Base-by-base conservation (phyloP, 2,113 vertebrate species). In the Oryzias woworae region DNA sequence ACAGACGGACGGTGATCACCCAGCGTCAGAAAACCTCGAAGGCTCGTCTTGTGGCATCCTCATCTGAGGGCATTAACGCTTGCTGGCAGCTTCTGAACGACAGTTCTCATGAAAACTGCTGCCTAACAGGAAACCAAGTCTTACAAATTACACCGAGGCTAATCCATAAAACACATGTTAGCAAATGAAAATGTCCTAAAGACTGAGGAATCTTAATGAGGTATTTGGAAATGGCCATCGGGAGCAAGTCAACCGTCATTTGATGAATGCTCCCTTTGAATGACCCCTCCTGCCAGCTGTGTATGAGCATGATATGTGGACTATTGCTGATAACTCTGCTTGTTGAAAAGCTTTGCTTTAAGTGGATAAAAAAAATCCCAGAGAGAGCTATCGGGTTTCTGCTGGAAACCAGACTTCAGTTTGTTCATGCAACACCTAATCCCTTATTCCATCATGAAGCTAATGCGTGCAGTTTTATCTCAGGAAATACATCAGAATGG, bases 161-260 rank as follows among this genome's bases (percentile, higher is more conserved):
- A 65, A 90, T 82, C 86, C 57, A 51, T 69, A 73, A 85, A 87
- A 78, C 84, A 88, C 48, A 81, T 85, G 83, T 84, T 69, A 73
- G 46, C 66, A 14, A 69, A 84, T 81, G 60, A 42, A 75, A 80
- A 73, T 64, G 74, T 83, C 67, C 65, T 43, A 53, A 67, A 75
- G 78, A 72, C 71, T 10, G 63, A 69, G 62, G 79, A 80, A 82
- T 77, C 77, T 80, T 77, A 78, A 87, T 87, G 79, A 82, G 79
- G 84, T 85, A 84, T 86, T 83, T 84, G 73, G 72, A 83, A 85
- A 79, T 52, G 59, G 73, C 82, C 73, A 73, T 87, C 75, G 79
- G 63, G 70, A 61, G 4, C 58, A 47, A 58, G 78, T 81, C 72
- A 69, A 23, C 63, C 71, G 24, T 45, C 24, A 54, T 72, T 71